Evolutionary conservation across 2,113 vertebrate species (phyloP).

Genomic region (Cyphomyrus plagiostoma): DNA sequence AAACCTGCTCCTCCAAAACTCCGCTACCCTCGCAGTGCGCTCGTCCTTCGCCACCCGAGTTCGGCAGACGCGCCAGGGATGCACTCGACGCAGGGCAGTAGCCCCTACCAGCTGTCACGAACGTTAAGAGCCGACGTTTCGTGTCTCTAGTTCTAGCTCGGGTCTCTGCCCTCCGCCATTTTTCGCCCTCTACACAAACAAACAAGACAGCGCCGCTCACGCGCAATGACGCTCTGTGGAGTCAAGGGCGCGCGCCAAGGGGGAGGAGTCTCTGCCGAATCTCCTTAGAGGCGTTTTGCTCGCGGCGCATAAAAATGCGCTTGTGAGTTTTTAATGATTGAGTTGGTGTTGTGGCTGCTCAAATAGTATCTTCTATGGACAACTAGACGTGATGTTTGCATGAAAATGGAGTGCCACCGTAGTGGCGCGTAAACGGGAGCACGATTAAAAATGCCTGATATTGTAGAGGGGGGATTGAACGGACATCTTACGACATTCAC

Average conservation of each 20-base stretch:
- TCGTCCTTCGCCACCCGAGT: neutral
- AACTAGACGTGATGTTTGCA: neutral
- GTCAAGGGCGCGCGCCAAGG: constrained; percentile 8
- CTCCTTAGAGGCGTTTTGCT: neutral
- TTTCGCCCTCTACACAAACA: constrained; percentile 69
- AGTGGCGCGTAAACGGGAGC: neutral
- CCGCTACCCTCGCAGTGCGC: neutral
- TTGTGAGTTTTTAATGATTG: neutral
- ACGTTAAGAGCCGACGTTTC: constrained; percentile 41
- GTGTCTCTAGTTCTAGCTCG: constrained; percentile 50
- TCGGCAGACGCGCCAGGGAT: neutral
- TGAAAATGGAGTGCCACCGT: neutral
- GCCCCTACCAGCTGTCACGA: constrained; percentile 28
- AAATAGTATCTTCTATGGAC: neutral
- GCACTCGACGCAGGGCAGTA: constrained; percentile 18
- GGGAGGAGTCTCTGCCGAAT: neutral
- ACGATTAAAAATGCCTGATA: neutral
- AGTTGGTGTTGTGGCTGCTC: neutral
- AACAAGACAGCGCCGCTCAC: constrained; percentile 57
- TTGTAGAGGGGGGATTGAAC: neutral
- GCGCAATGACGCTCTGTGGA: neutral
- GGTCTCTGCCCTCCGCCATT: constrained; percentile 69
- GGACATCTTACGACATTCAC: neutral
- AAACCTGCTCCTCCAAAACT: constrained; percentile 15
- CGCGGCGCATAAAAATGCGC: neutral